These are phyloP conservation scores for Danio jaintianensis DNA, from an alignment of 2,797 vertebrate genomes.

Conservation along the genomic window DNA sequence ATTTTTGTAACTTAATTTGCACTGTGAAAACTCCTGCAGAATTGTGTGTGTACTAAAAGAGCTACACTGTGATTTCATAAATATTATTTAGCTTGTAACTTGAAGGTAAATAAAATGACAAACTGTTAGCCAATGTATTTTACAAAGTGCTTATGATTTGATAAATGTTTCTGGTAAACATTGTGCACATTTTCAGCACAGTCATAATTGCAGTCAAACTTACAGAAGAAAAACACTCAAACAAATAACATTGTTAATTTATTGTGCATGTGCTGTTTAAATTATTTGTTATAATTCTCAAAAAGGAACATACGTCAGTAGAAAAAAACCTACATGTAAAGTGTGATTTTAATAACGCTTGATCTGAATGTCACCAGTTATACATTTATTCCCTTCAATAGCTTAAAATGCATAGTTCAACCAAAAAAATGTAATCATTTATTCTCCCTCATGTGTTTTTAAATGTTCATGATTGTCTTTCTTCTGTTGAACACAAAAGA, in stretches of 20 bases:
- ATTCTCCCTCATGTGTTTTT: no score
- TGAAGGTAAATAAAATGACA: constrained; percentile 18
- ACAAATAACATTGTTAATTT: constrained; percentile 29
- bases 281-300: constrained; percentile 63
- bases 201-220: background rate
- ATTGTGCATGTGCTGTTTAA: constrained; percentile 45
- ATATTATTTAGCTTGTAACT: background rate
- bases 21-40: constrained; percentile 5
- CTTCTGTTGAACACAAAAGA: no score
- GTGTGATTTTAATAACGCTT: background rate
- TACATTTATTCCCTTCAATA: constrained; percentile 25
- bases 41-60: constrained; percentile 7
- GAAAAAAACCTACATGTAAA: constrained; percentile 39
- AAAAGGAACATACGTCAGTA: constrained; percentile 39
- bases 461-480: no score
- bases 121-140: background rate
- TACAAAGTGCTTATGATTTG: background rate
- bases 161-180: background rate
- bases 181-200: background rate
- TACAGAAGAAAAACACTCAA: background rate
- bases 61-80: constrained; percentile 6
- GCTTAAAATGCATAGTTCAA: background rate
- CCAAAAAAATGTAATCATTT: no score
- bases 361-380: constrained; percentile 27
- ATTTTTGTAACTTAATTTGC: constrained; percentile 24